Evolutionary conservation across 2,797 vertebrate species (phyloP), one percentile per base, ranked within the genome.

Genomic region (Cynopterus sphinx): DNA sequence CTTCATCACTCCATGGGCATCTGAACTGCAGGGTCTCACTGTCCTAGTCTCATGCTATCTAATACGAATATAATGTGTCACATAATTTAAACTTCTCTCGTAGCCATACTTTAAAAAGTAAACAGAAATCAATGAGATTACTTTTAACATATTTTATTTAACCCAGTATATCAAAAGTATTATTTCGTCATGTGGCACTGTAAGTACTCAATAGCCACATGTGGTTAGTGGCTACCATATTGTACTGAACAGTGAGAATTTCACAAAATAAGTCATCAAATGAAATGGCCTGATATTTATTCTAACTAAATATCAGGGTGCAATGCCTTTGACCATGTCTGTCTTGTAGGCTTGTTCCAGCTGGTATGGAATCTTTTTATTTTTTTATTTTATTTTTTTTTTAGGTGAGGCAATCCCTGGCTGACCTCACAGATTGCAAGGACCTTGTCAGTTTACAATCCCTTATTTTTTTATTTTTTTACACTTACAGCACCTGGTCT

Each of bases 91-190:
- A 82, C 26, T 79, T 70, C 36, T n/a, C n/a, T 41, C 22, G 57
- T 78, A 74, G 41, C 28, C 31, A 63, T 4, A 33, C 79, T 74
- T 78, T 63, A 19, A 43, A 46, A 67, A 84, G 46, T 71, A 67
- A 71, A 55, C 73, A 57, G 10, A 81, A 86, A 89, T 5, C 15
- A 11, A 26, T 49, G 68, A 49, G 6, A 6, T 75, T 53, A 31
- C 46, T 59, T 59, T 59, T 28, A 59, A 63, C 43, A 59, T 73
- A 74, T 91, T 83, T 49, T 55, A 71, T 84, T 74, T 59, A 57
- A 57, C 43, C 33, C 43, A n/a, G 6, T 33, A 53, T 33, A 24
- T 90, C 1, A n/a, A 28, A 74, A 31, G 11, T 9, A 59, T 11
- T 11, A 36, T 85, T 79, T 82, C 3, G 2, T 57, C 51, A 2